phyloP scores from a whole-genome alignment of 1,140 invertebrate species.

The Drosophila santomea region DNA sequence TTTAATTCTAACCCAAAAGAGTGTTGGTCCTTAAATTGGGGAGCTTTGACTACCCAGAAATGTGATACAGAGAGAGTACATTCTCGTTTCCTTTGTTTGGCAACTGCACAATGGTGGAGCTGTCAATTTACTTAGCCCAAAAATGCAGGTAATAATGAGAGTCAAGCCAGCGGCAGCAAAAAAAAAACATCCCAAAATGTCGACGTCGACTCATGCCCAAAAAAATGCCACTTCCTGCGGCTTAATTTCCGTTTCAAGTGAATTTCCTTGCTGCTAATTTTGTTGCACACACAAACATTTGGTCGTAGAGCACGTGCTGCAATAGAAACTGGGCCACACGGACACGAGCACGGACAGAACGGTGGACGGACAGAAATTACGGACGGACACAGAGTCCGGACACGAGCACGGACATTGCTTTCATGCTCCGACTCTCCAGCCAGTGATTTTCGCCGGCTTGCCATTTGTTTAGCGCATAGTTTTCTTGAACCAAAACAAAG shows the following conservation, averaged over 20 bases:
- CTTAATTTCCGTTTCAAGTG: slow-evolving; percentile 81
- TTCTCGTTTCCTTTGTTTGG: neutral
- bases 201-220: slow-evolving; percentile 34
- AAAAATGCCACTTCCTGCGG: slow-evolving; percentile 74
- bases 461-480: slow-evolving; percentile 60
- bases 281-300: slow-evolving; percentile 48
- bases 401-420: slow-evolving; percentile 51
- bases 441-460: slow-evolving; percentile 58
- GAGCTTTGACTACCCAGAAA: neutral
- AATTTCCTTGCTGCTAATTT: slow-evolving; percentile 79
- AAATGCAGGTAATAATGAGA: slow-evolving; percentile 49
- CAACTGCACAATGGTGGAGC: slow-evolving; percentile 18
- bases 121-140: slow-evolving; percentile 22
- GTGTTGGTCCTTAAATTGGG: neutral
- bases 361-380: slow-evolving; percentile 4
- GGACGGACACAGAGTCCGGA: slow-evolving; percentile 12
- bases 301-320: slow-evolving; percentile 39
- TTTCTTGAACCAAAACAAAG: slow-evolving; percentile 53
- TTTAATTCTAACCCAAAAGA: slow-evolving; percentile 12
- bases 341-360: slow-evolving; percentile 23
- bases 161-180: slow-evolving; percentile 1
- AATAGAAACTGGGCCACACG: slow-evolving; percentile 63
- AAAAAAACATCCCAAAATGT: slow-evolving; percentile 21
- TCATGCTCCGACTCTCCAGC: slow-evolving; percentile 48
- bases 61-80: neutral